Evolutionary conservation across 2,888 invertebrate genomes (phyloP).

Genomic region (Calliphora vomitoria): DNA sequence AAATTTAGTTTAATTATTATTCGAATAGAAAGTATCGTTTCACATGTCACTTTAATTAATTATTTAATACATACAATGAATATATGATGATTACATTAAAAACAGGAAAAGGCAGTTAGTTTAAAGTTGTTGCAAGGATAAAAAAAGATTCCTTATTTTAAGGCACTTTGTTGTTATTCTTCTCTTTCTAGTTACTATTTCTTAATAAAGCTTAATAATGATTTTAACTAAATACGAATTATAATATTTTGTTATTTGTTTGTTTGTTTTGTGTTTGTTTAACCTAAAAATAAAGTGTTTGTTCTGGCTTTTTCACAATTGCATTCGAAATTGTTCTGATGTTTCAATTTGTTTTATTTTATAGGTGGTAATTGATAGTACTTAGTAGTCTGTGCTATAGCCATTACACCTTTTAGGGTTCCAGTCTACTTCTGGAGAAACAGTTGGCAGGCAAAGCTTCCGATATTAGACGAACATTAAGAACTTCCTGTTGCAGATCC

Average conservation of each 20-base stretch:
- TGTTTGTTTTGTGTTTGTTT: slow-evolving; percentile 48
- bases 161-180: slow-evolving; percentile 23
- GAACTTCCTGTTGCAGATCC: slow-evolving; percentile 90
- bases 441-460: slow-evolving; percentile 93
- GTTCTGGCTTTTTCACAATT: slow-evolving; percentile 44
- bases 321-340: slow-evolving; percentile 54
- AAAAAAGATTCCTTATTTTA: not conserved
- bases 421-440: slow-evolving; percentile 91
- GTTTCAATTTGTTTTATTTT: slow-evolving; percentile 51
- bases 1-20: slow-evolving; percentile 46
- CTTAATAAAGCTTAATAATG: slow-evolving; percentile 74
- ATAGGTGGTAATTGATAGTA: slow-evolving; percentile 38
- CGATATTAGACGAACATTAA: slow-evolving; percentile 92
- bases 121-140: not conserved
- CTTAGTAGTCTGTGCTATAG: not conserved
- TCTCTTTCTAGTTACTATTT: slow-evolving; percentile 51
- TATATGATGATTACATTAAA: no score
- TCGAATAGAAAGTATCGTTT: slow-evolving; percentile 57
- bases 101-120: slow-evolving; percentile 36
- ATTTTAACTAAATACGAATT: slow-evolving; percentile 71
- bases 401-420: slow-evolving; percentile 83
- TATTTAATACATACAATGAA: no score
- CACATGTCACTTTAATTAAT: not conserved
- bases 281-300: slow-evolving; percentile 66
- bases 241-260: slow-evolving; percentile 27